These are phyloP conservation scores for Pelusios castaneus DNA, from an alignment of 2,113 vertebrate species.

Conservation along the genomic window DNA sequence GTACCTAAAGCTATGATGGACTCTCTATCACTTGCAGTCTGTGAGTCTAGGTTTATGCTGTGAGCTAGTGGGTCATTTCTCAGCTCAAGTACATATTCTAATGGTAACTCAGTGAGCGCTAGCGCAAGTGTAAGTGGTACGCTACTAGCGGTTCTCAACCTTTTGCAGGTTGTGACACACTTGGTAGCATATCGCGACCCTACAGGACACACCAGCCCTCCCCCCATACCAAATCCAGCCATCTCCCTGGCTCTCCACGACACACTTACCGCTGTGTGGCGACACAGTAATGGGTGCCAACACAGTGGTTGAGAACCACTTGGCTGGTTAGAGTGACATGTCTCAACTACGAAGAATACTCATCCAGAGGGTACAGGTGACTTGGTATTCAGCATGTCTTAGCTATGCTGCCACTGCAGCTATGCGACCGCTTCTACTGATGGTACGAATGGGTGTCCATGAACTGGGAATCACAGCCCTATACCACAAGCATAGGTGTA, in stretches of 20 bases:
- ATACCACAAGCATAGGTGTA: neutral
- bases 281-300: too few relatives aligned
- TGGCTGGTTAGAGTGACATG: too few relatives aligned
- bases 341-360: neutral
- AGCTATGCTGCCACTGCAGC: neutral
- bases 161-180: too few relatives aligned
- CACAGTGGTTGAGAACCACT: too few relatives aligned
- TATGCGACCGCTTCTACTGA: neutral
- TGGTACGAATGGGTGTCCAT: too few relatives aligned
- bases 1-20: neutral
- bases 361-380: neutral
- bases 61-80: neutral
- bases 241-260: too few relatives aligned
- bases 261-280: too few relatives aligned
- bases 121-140: neutral
- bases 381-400: neutral
- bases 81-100: neutral
- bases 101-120: neutral
- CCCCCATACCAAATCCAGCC: too few relatives aligned
- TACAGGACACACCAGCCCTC: too few relatives aligned
- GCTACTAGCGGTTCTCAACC: neutral
- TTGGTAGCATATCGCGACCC: too few relatives aligned
- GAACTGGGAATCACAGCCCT: too few relatives aligned
- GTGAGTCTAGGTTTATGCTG: accelerated
- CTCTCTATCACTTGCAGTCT: neutral